Evolutionary conservation across 1,140 invertebrate genomes (phyloP), one percentile per base, ranked within the genome.

Genomic region (Meloidogyne chitwoodi): DNA sequence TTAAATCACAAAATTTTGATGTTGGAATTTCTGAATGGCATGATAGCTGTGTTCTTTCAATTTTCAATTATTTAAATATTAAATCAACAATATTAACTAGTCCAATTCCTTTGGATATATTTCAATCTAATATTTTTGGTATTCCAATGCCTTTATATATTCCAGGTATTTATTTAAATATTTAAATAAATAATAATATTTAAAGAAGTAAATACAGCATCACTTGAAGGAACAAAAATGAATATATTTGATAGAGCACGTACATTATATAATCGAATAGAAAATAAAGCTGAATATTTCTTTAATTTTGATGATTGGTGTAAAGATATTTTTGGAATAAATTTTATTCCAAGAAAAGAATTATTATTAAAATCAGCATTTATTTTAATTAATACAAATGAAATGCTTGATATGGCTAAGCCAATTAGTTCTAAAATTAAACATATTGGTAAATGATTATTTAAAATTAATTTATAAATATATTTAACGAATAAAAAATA

Each of bases 371-470:
- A 27, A 19, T 79, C 72, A 44, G 44, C 31, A 64, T 72, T 73
- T 31, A 11, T 72, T 38, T 79, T 83, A 41, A 16, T 80, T 12
- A 80, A 83, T 66, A 80, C 80, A 26, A 63, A 80, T 48, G 79
- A 80, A 62, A 48, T 80, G 44, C 41, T 80, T 16, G 81, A 82
- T 41, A 41, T 80, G 16, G 27, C 81, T 26, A 44, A 67, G 24
- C 67, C 70, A 22, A 74, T 34, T 26, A 71, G 82, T 16, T 4
- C 29, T 22, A 77, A 83, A 68, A 73, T 80, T 38, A 79, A 83
- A 41, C 61, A 83, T 26, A 80, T 80, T 70, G 79, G 79, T 31
- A 64, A 8, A n/a, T 48, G 16, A 6, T 67, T 27, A n/a, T 14
- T 16, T 10, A 29, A 44, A 31, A 68, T 22, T 24, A 22, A 68